Conservation (phyloP, 2,797 vertebrate genomes). For the Clarias pachynema region DNA sequence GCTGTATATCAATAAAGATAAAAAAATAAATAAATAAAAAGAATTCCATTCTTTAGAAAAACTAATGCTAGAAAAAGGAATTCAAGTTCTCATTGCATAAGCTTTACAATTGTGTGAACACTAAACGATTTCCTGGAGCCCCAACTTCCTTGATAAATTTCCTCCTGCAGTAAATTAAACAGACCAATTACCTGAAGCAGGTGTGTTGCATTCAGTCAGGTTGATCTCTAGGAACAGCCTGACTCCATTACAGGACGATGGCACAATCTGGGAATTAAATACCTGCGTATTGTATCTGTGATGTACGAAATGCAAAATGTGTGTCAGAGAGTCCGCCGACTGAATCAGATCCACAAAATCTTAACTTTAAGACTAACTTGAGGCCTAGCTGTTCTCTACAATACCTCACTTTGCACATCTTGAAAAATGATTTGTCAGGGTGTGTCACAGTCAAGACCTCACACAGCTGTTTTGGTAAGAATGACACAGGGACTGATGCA, state of each 20-base stretch:
- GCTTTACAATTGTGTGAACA: background rate
- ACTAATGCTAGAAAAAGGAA: no score
- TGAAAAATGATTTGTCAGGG: constrained; percentile 72
- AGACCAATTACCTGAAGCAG: background rate
- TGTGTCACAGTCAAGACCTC: constrained; percentile 70
- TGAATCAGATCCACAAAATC: background rate
- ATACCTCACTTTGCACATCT: constrained; percentile 68
- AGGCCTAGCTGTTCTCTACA: constrained; percentile 53
- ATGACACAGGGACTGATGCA: constrained; percentile 52
- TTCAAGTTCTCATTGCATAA: background rate
- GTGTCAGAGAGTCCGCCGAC: background rate
- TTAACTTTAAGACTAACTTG: background rate
- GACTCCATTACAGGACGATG: no score
- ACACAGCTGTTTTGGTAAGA: constrained; percentile 76
- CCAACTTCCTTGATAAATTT: background rate
- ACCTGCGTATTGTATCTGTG: background rate
- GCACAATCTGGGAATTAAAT: background rate
- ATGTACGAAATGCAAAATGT: background rate
- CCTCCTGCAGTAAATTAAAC: background rate
- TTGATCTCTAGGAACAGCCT: background rate
- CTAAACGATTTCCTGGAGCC: background rate
- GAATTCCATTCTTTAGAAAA: background rate
- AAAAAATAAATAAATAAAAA: no score
- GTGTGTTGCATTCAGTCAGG: background rate
- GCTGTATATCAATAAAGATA: no score